Evolutionary conservation across 23 tunicate genomes (phyloP).

Genomic region (Botrylloides violaceus): DNA sequence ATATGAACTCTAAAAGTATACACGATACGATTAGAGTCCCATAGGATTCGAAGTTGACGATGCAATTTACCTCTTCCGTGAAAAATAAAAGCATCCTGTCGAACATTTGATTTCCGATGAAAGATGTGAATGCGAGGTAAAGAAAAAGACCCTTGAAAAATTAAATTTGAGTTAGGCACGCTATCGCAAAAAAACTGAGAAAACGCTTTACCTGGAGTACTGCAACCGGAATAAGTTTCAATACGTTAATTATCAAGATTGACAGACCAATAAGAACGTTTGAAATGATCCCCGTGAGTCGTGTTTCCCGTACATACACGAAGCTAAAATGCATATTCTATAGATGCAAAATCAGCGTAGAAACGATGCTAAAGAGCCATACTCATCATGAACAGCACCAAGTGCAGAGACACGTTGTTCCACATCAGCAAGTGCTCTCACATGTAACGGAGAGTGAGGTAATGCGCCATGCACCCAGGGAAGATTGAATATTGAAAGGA

Average conservation of each 20-base stretch:
- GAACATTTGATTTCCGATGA: slow-evolving; percentile 82
- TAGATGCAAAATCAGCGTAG: background rate
- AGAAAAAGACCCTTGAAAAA: slow-evolving; percentile 71
- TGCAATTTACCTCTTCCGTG: slow-evolving; percentile 96
- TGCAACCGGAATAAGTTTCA: slow-evolving; percentile 69
- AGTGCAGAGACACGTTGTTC: slow-evolving; percentile 83
- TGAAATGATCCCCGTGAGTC: slow-evolving; percentile 62
- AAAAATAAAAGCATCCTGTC: slow-evolving; percentile 79
- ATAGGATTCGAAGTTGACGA: too few species aligned
- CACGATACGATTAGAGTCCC: too few species aligned
- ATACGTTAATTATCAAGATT: slow-evolving; percentile 36
- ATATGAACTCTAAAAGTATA: slow-evolving; percentile 70
- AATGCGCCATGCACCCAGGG: slow-evolving; percentile 97
- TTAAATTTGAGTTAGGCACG: background rate
- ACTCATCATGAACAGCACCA: slow-evolving; percentile 88
- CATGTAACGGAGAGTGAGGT: slow-evolving; percentile 95
- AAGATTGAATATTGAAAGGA: slow-evolving; percentile 75
- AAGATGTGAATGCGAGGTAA: slow-evolving; percentile 67
- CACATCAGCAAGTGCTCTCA: slow-evolving; percentile 93
- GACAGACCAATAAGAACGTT: slow-evolving; percentile 85
- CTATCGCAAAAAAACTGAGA: background rate
- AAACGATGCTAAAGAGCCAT: slow-evolving; percentile 6
- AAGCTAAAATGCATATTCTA: slow-evolving; percentile 28
- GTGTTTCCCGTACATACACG: slow-evolving; percentile 82
- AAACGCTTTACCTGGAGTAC: slow-evolving; percentile 65